Base-by-base conservation (phyloP, 2,888 invertebrate genomes). In the Herminia tarsipennalis region DNA sequence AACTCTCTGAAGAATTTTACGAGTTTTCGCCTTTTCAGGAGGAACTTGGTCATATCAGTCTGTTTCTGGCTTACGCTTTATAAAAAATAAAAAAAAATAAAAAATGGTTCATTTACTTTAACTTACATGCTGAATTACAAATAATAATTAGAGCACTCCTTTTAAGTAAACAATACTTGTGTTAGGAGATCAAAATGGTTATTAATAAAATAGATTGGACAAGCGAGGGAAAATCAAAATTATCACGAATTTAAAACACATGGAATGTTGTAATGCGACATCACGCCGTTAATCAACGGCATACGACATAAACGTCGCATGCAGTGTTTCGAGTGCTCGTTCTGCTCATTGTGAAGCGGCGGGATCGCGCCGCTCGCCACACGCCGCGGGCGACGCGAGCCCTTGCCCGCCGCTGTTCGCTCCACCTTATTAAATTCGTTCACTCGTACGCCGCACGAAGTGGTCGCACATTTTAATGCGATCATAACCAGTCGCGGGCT, bases 291-390 rank as follows among this genome's bases (percentile, higher is more conserved):
- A 61, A 38, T 65, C 61, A 53, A 36, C 32, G 34, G 28, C 61
- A 56, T 29, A 12, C 37, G 27, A 36, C 49, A 59, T 61, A 51
- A 50, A 55, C 32, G 66, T 69, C 65, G 54, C 47, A 40, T 42
- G 35, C 68, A 63, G 48, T 56, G 52, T 10, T 29, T 33, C 22
- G 42, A 52, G 58, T 38, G 52, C 52, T 52, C 63, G 41, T 49
- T 54, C 49, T 30, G 20, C 16, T 42, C 29, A 28, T 28, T 14
- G 42, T 29, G 17, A 28, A 16, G 18, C 12, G 18, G n/a, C n/a
- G n/a, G n/a, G n/a, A n/a, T n/a, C n/a, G n/a, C n/a, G n/a, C 12
- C 18, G 10, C 18, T 8, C 10, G 6, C 25, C 6, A 2, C 10
- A 25, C 34, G 9, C 25, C 10, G 21, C 28, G 1, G 3, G 8